Evolutionary conservation across 1,140 invertebrate species (phyloP).

Genomic region (Myzus persicae): DNA sequence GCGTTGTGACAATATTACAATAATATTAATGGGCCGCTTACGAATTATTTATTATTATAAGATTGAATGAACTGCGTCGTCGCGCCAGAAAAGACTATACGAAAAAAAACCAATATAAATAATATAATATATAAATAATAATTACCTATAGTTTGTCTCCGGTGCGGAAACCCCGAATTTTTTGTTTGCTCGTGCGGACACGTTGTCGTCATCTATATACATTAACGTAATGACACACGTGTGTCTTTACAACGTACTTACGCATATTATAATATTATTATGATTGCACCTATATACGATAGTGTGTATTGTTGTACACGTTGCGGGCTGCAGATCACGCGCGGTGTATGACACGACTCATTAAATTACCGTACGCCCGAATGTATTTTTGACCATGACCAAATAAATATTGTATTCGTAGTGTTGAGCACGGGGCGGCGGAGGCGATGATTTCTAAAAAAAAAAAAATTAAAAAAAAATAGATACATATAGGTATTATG

Average conservation of each 20-base stretch:
- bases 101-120: background rate
- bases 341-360: background rate
- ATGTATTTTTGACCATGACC: background rate
- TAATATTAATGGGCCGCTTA: background rate
- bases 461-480: background rate
- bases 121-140: background rate
- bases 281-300: background rate
- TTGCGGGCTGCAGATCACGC: background rate
- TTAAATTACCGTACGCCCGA: background rate
- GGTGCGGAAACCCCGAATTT: background rate
- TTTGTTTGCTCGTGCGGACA: conserved; percentile 12
- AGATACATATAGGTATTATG: background rate
- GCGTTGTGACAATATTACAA: background rate
- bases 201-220: background rate
- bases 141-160: background rate
- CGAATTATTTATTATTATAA: background rate
- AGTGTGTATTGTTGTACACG: background rate
- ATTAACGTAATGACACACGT: background rate
- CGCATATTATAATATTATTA: conserved; percentile 10
- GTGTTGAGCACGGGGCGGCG: background rate
- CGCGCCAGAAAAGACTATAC: background rate
- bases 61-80: background rate
- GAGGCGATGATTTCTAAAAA: background rate
- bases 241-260: conserved; percentile 15
- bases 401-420: background rate